Evolutionary conservation across 2,113 vertebrate genomes (phyloP).

Genomic region (Gadus macrocephalus): DNA sequence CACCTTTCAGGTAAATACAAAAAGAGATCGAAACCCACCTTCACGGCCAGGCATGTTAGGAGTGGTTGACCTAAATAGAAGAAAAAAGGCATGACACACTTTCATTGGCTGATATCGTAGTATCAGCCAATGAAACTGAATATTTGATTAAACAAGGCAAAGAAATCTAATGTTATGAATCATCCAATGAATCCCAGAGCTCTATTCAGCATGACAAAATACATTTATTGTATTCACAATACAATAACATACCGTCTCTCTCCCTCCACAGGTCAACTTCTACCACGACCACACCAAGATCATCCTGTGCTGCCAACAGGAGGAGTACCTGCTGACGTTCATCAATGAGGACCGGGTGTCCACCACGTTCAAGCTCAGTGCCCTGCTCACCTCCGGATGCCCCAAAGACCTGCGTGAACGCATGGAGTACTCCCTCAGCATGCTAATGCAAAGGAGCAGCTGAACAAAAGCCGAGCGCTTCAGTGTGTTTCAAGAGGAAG

Average conservation of each 20-base stretch:
- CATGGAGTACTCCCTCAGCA: constrained; percentile 94
- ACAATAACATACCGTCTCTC: no score
- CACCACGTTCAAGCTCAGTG: constrained; percentile 84
- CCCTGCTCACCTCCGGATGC: constrained; percentile 85
- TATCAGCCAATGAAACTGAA: no score
- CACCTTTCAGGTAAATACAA: constrained; percentile 90
- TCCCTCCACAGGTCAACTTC: constrained; percentile 84
- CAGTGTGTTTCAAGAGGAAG: not conserved
- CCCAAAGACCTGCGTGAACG: constrained; percentile 83
- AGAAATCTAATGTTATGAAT: no score
- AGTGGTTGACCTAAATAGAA: no score
- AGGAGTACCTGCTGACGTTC: constrained; percentile 93
- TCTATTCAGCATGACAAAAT: no score
- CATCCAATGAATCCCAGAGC: no score
- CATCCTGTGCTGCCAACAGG: constrained; percentile 88
- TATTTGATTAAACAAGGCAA: no score
- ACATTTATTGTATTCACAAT: no score
- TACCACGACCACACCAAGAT: constrained; percentile 98
- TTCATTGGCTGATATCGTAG: no score
- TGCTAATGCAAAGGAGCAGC: constrained; percentile 92
- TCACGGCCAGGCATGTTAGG: no score
- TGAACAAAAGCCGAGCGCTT: constrained; percentile 53
- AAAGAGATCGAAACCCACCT: not conserved
- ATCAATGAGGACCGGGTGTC: constrained; percentile 95
- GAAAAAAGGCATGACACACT: no score